Evolutionary conservation across 2,797 vertebrate genomes (phyloP).

Genomic region (Garrulus glandarius): DNA sequence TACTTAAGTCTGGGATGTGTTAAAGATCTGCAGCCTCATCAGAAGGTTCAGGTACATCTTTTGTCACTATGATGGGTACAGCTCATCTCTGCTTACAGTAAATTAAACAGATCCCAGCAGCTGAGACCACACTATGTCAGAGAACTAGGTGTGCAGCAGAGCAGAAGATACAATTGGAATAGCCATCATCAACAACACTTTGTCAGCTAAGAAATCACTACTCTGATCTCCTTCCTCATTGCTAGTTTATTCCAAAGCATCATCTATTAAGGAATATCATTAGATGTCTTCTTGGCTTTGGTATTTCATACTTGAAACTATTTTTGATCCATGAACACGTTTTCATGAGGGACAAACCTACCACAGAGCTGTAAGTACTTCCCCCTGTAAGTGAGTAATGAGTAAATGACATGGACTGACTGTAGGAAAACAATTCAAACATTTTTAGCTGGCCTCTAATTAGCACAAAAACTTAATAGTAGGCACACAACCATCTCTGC

Average conservation of each 20-base stretch:
- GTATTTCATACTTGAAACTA: conserved; percentile 47
- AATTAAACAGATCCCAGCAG: conserved; percentile 52
- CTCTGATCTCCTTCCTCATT: conserved; percentile 20
- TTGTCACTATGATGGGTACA: conserved; percentile 32
- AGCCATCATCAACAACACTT: conserved; percentile 36
- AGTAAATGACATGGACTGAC: not conserved
- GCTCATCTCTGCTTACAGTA: conserved; percentile 26
- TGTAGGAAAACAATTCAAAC: not conserved
- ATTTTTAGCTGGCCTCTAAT: conserved; percentile 19
- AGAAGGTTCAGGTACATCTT: conserved; percentile 46
- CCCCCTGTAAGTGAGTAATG: not conserved
- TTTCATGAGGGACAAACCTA: not conserved
- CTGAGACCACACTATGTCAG: conserved; percentile 34
- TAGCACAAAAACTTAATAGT: not conserved
- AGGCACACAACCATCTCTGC: not conserved
- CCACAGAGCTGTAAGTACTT: not conserved
- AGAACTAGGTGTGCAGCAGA: conserved; percentile 52
- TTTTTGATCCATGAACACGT: conserved; percentile 33
- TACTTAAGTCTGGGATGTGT: not conserved
- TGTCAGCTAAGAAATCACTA: conserved; percentile 57
- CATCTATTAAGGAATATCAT: conserved; percentile 39
- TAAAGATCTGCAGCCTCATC: conserved; percentile 36
- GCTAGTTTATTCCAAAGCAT: conserved; percentile 56
- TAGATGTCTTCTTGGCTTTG: conserved; percentile 37
- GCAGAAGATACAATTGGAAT: conserved; percentile 57